Evolutionary conservation across 2,888 invertebrate species (phyloP), one percentile per base, ranked within the genome.

Genomic region (Stomorhina lunata): DNA sequence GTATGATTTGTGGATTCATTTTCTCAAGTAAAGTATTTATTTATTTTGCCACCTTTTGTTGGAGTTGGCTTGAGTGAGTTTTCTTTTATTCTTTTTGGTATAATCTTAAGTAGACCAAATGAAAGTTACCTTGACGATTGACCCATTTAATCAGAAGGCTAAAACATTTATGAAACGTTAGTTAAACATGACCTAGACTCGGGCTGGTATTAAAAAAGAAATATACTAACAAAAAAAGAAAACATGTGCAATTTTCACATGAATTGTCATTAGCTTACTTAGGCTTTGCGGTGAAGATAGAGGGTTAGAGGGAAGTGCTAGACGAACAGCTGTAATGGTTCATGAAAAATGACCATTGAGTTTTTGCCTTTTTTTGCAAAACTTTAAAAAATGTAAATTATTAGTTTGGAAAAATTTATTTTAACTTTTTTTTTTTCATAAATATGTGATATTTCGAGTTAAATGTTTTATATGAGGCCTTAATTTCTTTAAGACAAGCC

Each of bases 81-180:
- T 43, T 6, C 29, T 0, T 37, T 25, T 7, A 17, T 10, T 55
- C 20, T 29, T 9, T 12, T 50, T 32, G 48, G 55, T 50, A n/a
- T n/a, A n/a, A n/a, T n/a, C n/a, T n/a, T 68, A 68, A 69, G 72
- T 72, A 85, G 86, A 85, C 86, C 85, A 88, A 89, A 89, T 88
- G 88, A 89, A 89, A 89, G 89, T 89, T 89, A 89, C 89, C 89
- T 89, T 88, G 89, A 88, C 89, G 89, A 88, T 87, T 89, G 89
- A 88, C 88, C 89, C 83, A 88, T 87, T 86, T 77, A 82, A 20
- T 45, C 69, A 80, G 80, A 80, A 75, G 80, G 75, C 75, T 73
- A 79, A 80, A 79, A 71, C 63, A 75, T 82, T 77, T 77, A 61
- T 72, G 55, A 81, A 72, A 72, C 32, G 48, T 72, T 66, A 66